Conservation (phyloP, 1,140 invertebrate genomes). For the Wasmannia auropunctata region DNA sequence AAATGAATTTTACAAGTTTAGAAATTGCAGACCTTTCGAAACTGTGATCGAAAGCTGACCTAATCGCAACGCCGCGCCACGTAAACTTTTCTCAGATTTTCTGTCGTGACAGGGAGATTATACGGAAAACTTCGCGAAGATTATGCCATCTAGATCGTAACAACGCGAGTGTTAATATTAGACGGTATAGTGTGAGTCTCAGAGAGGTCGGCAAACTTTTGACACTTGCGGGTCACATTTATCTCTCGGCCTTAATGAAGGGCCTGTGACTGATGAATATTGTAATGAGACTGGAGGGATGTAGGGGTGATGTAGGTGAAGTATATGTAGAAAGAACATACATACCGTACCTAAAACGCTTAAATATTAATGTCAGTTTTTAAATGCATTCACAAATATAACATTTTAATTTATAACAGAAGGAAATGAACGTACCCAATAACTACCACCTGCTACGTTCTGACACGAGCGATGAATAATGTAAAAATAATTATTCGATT, state of each 20-base stretch:
- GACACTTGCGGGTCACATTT: slow-evolving; percentile 46
- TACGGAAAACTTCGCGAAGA: slow-evolving; percentile 45
- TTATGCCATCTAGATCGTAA: slow-evolving; percentile 35
- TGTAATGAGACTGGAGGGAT: slow-evolving; percentile 3
- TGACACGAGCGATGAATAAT: slow-evolving; percentile 15
- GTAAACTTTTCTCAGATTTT: slow-evolving; percentile 28
- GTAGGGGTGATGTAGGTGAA: background rate
- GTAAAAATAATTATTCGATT: background rate
- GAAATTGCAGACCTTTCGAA: background rate
- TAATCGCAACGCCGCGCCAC: background rate
- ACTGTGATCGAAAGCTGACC: background rate
- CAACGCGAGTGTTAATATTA: slow-evolving; percentile 47
- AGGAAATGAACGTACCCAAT: background rate
- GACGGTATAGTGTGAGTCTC: background rate
- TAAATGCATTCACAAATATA: background rate
- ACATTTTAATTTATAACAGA: background rate
- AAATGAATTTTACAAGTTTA: background rate
- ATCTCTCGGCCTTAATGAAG: slow-evolving; percentile 51
- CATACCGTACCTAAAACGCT: background rate
- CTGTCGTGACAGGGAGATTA: slow-evolving; percentile 22
- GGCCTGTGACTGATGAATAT: slow-evolving; percentile 31
- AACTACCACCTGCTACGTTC: background rate
- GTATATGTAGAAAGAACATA: slow-evolving; percentile 8
- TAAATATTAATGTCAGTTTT: slow-evolving; percentile 25
- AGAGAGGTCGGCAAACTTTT: slow-evolving; percentile 45